Evolutionary conservation across 2,888 invertebrate genomes (phyloP).

Genomic region (Rotaria magnacalcarata): DNA sequence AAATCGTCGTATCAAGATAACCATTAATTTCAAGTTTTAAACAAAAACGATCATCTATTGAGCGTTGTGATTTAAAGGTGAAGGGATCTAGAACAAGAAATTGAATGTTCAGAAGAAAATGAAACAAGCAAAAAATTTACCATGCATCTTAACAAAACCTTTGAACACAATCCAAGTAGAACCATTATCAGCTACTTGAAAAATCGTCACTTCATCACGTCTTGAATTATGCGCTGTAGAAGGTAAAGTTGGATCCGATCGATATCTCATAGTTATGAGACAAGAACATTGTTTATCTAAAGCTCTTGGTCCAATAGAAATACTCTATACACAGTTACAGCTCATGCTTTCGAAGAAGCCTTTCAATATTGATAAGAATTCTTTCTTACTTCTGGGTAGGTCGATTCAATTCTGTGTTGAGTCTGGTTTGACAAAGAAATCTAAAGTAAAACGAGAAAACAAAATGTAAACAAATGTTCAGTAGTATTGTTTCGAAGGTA

Average conservation of each 20-base stretch:
- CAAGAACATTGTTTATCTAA: background rate
- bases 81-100: constrained; percentile 53
- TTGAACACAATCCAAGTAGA: background rate
- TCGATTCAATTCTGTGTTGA: background rate
- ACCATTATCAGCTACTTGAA: background rate
- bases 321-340: background rate
- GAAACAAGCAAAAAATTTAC: background rate
- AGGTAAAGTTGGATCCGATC: background rate
- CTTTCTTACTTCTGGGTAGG: background rate
- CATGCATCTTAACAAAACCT: background rate
- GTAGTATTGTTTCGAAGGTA: background rate
- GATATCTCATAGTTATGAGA: background rate
- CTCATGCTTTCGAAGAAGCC: background rate
- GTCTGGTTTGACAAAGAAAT: background rate
- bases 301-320: background rate
- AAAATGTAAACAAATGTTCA: background rate
- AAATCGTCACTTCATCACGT: background rate
- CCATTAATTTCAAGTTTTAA: constrained; percentile 60
- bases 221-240: background rate
- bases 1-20: constrained; percentile 56
- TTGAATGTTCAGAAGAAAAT: background rate
- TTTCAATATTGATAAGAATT: background rate
- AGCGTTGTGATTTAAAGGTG: constrained; percentile 58
- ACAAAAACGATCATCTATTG: constrained; percentile 60
- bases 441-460: background rate